Evolutionary conservation across 2,113 vertebrate species (phyloP).

Genomic region (Neolamprologus falcicula): DNA sequence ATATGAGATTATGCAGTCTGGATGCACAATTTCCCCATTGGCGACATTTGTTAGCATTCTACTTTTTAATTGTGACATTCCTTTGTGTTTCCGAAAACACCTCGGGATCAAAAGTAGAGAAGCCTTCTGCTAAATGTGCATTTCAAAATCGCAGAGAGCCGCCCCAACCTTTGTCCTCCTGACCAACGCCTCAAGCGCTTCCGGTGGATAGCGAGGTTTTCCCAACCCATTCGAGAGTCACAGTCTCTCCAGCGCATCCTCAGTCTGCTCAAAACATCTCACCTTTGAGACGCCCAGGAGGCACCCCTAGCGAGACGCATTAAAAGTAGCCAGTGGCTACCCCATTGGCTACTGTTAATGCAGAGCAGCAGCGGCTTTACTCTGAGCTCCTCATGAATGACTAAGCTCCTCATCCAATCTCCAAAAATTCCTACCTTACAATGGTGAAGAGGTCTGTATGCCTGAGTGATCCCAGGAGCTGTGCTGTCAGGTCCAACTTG

Average conservation of each 20-base stretch:
- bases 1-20: not conserved
- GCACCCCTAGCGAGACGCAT: not conserved
- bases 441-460: not conserved
- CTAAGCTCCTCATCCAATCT: not conserved
- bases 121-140: not conserved
- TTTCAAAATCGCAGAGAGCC: not conserved
- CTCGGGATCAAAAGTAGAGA: not conserved
- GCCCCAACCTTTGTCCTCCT: not conserved
- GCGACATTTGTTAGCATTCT: not conserved
- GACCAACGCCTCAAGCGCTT: not conserved
- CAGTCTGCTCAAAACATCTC: not conserved
- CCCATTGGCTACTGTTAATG: not conserved
- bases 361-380: not conserved
- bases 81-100: not conserved
- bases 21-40: not conserved
- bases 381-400: not conserved
- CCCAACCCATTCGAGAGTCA: not conserved
- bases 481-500: not conserved
- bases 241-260: not conserved
- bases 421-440: not conserved
- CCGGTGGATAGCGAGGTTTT: not conserved
- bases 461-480: not conserved
- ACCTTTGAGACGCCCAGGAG: not conserved
- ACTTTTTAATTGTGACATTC: not conserved
- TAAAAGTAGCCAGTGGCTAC: not conserved